Conservation (phyloP, 1,140 invertebrate species). For the Aphelinus atriplicis region DNA sequence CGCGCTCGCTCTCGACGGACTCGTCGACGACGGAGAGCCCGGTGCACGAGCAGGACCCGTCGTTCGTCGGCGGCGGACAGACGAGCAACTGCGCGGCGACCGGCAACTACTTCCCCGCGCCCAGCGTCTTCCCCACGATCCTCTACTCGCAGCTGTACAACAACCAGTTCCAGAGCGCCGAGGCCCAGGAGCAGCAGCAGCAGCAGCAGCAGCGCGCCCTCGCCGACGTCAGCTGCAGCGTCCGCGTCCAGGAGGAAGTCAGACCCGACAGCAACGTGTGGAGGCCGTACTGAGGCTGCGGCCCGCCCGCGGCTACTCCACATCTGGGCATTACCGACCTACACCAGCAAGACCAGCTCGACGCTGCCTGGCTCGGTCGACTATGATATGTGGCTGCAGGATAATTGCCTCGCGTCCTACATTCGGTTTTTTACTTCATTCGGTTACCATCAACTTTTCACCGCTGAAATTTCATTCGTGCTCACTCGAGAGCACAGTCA, state of each 20-base stretch:
- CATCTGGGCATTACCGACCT: neutral
- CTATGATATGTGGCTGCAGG: neutral
- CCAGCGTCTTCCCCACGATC: constrained; percentile 76
- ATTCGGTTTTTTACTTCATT: too few species aligned
- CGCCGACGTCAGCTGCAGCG: constrained; percentile 55
- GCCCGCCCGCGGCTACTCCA: neutral
- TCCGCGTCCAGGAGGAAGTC: constrained; percentile 62
- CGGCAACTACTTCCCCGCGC: constrained; percentile 72
- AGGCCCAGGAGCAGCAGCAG: constrained; percentile 57
- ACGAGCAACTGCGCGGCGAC: constrained; percentile 60
- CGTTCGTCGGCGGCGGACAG: constrained; percentile 64
- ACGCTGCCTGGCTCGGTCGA: constrained; percentile 13
- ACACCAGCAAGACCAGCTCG: neutral
- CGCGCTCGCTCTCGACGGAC: constrained; percentile 79
- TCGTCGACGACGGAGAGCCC: constrained; percentile 85
- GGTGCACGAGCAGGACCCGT: constrained; percentile 79
- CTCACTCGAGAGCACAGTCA: too few species aligned
- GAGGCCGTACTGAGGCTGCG: constrained; percentile 57
- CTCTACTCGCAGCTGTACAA: constrained; percentile 85
- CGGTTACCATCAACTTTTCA: too few species aligned
- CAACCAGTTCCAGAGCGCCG: constrained; percentile 79
- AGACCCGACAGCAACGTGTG: constrained; percentile 65
- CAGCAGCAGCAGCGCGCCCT: constrained; percentile 33
- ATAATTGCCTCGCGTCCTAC: too few species aligned
- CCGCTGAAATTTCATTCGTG: too few species aligned